Evolutionary conservation across 1,140 invertebrate genomes (phyloP).

Genomic region (Heliconius melpomene): DNA sequence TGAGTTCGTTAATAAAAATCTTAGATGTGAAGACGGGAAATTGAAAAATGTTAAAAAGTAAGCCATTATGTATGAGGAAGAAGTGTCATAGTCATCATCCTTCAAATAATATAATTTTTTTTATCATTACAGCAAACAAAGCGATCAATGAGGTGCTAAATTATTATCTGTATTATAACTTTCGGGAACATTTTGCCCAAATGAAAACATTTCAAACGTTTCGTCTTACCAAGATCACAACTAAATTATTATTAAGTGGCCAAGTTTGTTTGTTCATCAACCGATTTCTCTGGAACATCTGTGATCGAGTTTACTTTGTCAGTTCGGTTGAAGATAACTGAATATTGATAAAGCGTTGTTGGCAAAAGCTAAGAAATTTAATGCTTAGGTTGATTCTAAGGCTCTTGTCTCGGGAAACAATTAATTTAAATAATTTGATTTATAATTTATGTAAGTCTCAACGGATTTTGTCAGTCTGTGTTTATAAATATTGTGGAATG

Average conservation of each 20-base stretch:
- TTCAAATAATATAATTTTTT: too few relatives aligned
- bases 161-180: neutral
- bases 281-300: neutral
- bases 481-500: neutral
- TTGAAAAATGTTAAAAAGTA: neutral
- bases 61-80: neutral
- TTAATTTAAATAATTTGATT: neutral
- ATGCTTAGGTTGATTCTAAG: neutral
- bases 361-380: neutral
- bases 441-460: neutral
- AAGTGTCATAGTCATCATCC: too few relatives aligned
- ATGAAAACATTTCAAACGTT: neutral
- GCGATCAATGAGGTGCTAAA: too few relatives aligned
- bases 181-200: neutral
- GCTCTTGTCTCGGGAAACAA: too few relatives aligned
- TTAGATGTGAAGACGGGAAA: neutral
- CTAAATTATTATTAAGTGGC: conserved; percentile 7
- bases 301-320: conserved; percentile 7
- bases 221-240: neutral
- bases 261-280: conserved; percentile 8
- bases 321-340: neutral
- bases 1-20: neutral
- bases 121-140: too few relatives aligned
- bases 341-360: conserved; percentile 2
- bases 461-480: neutral